Base-by-base conservation (phyloP, 1,140 invertebrate species). In the Zaprionus ornatus region DNA sequence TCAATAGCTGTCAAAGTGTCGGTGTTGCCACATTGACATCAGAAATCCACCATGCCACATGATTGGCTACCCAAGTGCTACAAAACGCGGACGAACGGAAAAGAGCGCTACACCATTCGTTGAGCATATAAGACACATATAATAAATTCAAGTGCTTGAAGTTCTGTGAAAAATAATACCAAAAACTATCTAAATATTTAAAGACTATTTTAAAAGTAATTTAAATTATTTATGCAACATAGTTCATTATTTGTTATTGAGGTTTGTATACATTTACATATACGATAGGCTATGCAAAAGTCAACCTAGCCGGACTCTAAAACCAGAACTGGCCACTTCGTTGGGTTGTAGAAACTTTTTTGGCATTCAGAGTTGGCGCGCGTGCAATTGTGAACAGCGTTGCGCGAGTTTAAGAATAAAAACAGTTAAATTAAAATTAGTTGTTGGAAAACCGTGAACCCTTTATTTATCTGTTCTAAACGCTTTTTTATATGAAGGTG, bases 331-430 rank as follows among this genome's bases (percentile, higher is more conserved):
- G 75, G 50, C 29, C 75, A 59, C 63, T 56, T 70, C 70, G 74
- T 56, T 54, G 52, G n/a, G 78, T 71, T 82, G 75, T 56, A 74
- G 61, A 72, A 72, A 72, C 21, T 76, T 69, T 54, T 88, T 88
- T 83, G 84, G 80, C 84, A 87, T 87, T 87, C 84, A 87, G 83
- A 83, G 78, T 84, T 90, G 67, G 78, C 84, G 78, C 84, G 85
- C 85, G 80, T 80, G 79, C 85, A 87, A 79, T 75, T 82, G 80
- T 69, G 64, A 73, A 69, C 69, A 73, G 70, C 61, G 62, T 74
- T 79, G 71, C 68, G 69, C 73, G 80, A 80, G 69, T 77, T 50
- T 40, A 40, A 73, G 70, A 73, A 64, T 79, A 69, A 69, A 72
- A 76, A 66, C 71, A 73, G 71, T 88, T 65, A 73, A 81, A 79